Evolutionary conservation across 2,888 invertebrate species (phyloP).

Genomic region (Pheosia tremula): DNA sequence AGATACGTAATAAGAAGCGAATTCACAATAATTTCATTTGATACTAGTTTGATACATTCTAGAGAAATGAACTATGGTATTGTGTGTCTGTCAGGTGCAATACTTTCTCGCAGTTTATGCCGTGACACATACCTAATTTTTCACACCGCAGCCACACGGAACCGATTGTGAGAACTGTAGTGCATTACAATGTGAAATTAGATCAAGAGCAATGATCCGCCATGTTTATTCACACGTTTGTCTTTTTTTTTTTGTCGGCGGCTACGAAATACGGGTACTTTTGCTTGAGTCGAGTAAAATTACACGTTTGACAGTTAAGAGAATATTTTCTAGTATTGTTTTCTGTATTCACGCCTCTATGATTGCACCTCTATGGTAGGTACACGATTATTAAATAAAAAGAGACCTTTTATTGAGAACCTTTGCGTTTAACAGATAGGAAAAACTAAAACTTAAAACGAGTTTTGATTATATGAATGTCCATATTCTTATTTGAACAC

Average conservation of each 20-base stretch:
- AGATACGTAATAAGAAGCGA: background rate
- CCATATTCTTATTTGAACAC: too few relatives aligned
- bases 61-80: constrained; percentile 5
- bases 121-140: constrained; percentile 42
- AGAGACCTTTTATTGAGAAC: too few relatives aligned
- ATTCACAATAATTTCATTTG: background rate
- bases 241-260: constrained; percentile 3
- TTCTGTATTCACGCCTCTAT: constrained; percentile 42
- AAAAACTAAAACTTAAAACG: too few relatives aligned
- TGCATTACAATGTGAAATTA: constrained; percentile 53
- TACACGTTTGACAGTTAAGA: constrained; percentile 41
- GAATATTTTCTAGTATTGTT: constrained; percentile 17
- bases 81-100: constrained; percentile 25
- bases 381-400: too few relatives aligned
- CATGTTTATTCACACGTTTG: constrained; percentile 37
- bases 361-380: background rate
- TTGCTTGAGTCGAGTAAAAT: background rate
- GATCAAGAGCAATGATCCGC: constrained; percentile 45
- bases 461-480: too few relatives aligned
- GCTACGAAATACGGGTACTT: too few relatives aligned
- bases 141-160: constrained; percentile 41
- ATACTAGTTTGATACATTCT: too few relatives aligned
- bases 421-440: too few relatives aligned
- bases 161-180: constrained; percentile 40
- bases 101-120: constrained; percentile 35